These are phyloP conservation scores for Boleophthalmus pectinirostris DNA, from an alignment of 2,113 vertebrate genomes.

Conservation along the genomic window DNA sequence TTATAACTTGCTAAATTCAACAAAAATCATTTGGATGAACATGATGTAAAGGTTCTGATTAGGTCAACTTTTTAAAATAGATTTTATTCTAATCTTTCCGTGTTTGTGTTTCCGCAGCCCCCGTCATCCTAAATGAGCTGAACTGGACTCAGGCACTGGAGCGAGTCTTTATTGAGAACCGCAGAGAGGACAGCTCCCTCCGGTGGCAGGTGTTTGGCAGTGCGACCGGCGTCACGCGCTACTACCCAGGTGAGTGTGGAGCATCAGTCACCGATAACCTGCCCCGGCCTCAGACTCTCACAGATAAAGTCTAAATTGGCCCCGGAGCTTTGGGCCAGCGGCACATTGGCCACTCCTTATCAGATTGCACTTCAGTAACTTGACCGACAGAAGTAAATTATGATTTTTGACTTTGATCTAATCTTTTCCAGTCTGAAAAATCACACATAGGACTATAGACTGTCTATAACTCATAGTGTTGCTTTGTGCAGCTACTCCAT, in stretches of 20 bases:
- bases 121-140: conserved; percentile 93
- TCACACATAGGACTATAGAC: conserved; percentile 30
- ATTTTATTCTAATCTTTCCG: not conserved
- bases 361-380: conserved; percentile 60
- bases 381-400: conserved; percentile 63
- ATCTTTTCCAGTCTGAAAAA: conserved; percentile 64
- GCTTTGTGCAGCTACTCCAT: conserved; percentile 84
- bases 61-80: not conserved
- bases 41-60: not conserved
- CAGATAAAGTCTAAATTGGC: conserved; percentile 72
- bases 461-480: conserved; percentile 39
- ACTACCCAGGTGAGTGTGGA: conserved; percentile 86
- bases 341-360: conserved; percentile 68
- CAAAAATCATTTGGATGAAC: not conserved
- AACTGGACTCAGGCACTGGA: conserved; percentile 97
- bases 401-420: conserved; percentile 51
- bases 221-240: conserved; percentile 94
- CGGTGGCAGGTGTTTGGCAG: conserved; percentile 98
- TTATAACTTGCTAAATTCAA: not conserved
- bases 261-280: conserved; percentile 31
- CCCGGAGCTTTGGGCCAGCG: conserved; percentile 40
- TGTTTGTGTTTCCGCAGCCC: conserved; percentile 75
- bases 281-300: conserved; percentile 28
- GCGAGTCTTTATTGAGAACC: conserved; percentile 91
- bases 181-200: conserved; percentile 89